phyloP scores from a whole-genome alignment of 2,888 invertebrate genomes.

The Microctonus hyperodae region DNA sequence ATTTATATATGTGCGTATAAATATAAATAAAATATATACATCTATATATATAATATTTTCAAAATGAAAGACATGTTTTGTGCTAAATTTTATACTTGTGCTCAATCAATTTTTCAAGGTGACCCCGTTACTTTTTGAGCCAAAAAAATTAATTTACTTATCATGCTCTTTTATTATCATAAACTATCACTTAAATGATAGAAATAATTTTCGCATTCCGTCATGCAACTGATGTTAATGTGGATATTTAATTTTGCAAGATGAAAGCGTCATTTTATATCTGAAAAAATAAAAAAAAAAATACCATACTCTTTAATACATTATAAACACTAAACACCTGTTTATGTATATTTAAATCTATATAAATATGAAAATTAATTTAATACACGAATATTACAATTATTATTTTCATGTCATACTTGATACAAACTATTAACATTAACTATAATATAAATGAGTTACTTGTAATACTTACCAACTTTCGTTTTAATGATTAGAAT shows the following conservation, averaged over 20 bases:
- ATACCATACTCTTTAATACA: background rate
- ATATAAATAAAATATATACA: too few relatives aligned
- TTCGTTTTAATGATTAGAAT: conserved; percentile 20
- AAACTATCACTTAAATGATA: too few relatives aligned
- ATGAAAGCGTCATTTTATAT: background rate
- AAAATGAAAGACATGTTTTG: background rate
- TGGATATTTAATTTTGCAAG: background rate
- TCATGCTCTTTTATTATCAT: background rate
- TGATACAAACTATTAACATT: background rate
- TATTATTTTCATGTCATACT: background rate
- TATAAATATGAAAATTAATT: too few relatives aligned
- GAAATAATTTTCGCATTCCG: background rate
- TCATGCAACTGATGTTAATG: background rate
- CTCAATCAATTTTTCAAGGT: background rate
- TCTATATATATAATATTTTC: too few relatives aligned
- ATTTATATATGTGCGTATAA: background rate
- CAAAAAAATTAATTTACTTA: background rate
- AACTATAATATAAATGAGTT: conserved; percentile 31
- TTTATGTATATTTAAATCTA: too few relatives aligned
- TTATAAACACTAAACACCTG: background rate
- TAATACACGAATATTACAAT: background rate
- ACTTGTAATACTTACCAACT: conserved; percentile 39
- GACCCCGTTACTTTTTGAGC: background rate
- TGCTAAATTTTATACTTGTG: background rate
- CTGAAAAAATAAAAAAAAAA: background rate